Conservation (phyloP, 2,797 vertebrate genomes). For the Austrolebias charrua region DNA sequence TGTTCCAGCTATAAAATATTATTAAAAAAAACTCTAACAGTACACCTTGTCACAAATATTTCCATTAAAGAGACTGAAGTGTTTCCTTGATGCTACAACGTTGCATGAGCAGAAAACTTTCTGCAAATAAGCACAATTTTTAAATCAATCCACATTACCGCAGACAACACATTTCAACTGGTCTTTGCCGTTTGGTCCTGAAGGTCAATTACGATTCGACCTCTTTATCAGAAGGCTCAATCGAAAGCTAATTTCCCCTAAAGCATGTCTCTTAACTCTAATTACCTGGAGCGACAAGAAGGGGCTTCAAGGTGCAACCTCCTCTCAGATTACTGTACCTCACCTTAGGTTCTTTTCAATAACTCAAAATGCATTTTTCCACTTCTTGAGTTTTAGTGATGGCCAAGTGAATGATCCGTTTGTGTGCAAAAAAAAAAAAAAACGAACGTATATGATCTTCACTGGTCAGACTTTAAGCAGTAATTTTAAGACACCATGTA, state of each 20-base stretch:
- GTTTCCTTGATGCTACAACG: background rate
- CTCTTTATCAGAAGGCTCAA: conserved; percentile 64
- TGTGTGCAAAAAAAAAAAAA: background rate
- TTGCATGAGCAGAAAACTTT: conserved; percentile 22
- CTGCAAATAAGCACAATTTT: conserved; percentile 37
- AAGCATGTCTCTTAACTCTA: conserved; percentile 67
- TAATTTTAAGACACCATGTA: too few relatives aligned
- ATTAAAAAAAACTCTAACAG: background rate
- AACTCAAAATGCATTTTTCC: conserved; percentile 47
- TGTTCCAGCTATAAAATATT: background rate
- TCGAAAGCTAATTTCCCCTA: conserved; percentile 74
- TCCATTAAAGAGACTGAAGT: background rate
- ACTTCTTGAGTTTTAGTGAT: conserved; percentile 18
- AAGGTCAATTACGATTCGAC: conserved; percentile 65
- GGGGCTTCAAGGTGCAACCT: conserved; percentile 33
- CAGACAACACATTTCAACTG: conserved; percentile 49
- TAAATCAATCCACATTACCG: conserved; percentile 42
- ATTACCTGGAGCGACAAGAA: conserved; percentile 59
- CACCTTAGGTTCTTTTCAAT: conserved; percentile 51
- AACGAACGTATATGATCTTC: background rate
- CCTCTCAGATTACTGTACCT: conserved; percentile 50
- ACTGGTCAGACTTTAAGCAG: too few relatives aligned
- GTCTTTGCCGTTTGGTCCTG: conserved; percentile 48
- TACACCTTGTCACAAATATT: background rate
- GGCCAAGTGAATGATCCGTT: conserved; percentile 6